phyloP scores from a whole-genome alignment of 2,113 vertebrate genomes.

The Lamprotornis superbus region DNA sequence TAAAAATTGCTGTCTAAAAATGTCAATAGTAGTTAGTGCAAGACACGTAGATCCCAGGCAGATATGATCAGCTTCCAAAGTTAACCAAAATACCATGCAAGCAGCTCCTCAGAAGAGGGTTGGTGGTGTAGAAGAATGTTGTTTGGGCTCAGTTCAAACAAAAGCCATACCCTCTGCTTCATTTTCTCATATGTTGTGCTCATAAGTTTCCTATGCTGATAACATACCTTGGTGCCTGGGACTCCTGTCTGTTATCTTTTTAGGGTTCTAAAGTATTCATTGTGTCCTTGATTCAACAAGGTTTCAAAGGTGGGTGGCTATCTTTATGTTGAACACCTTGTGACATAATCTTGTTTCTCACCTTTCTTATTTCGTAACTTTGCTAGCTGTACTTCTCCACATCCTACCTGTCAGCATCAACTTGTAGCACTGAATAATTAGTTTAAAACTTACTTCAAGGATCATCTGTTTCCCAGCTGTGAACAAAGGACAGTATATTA shows the following conservation, averaged over 20 bases:
- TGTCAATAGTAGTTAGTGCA: background rate
- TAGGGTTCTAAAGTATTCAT: background rate
- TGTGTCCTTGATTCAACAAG: background rate
- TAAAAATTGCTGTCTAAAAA: background rate
- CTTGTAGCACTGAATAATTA: background rate
- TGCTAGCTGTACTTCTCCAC: background rate
- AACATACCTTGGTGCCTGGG: background rate
- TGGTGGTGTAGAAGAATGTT: background rate
- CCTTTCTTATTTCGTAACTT: background rate
- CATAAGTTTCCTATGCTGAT: background rate
- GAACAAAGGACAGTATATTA: background rate
- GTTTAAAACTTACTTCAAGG: background rate
- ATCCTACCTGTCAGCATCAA: background rate
- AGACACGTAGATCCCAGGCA: background rate
- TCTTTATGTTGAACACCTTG: background rate
- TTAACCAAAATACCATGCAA: background rate
- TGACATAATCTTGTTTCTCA: background rate
- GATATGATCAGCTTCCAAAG: background rate
- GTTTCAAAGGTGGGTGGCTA: background rate
- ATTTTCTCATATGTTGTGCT: background rate
- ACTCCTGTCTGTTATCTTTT: background rate
- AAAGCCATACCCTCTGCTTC: background rate
- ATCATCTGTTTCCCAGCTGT: background rate
- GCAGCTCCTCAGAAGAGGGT: background rate
- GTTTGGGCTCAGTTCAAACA: background rate